These are phyloP conservation scores for Macroglossus sobrinus DNA, from an alignment of 2,113 vertebrate species.

Conservation along the genomic window DNA sequence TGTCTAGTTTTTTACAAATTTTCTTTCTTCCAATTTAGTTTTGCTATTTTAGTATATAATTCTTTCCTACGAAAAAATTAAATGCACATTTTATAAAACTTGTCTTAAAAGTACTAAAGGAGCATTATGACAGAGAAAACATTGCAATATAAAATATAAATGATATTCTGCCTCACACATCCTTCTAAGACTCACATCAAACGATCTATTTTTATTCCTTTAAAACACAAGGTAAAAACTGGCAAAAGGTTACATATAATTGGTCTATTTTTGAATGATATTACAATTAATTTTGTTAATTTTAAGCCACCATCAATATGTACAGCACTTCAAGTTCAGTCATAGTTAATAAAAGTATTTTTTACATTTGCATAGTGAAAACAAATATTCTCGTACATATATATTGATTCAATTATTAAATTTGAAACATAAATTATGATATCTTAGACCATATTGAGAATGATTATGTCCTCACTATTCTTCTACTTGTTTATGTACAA, in stretches of 20 bases:
- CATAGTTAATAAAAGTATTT: not conserved
- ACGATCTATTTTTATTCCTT: not conserved
- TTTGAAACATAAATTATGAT: not conserved
- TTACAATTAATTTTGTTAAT: not conserved
- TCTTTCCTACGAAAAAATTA: not conserved
- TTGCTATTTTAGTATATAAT: not conserved
- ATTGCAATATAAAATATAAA: not conserved
- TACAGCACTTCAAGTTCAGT: not conserved
- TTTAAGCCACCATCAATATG: not conserved
- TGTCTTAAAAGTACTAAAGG: not conserved
- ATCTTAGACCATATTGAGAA: not conserved
- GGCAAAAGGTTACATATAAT: not conserved
- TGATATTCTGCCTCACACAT: not conserved
- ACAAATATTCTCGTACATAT: not conserved
- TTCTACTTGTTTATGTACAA: not conserved
- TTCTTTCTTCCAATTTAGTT: not conserved
- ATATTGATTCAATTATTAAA: not conserved
- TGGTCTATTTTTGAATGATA: not conserved
- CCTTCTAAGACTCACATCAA: not conserved
- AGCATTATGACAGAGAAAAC: not conserved
- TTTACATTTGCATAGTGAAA: not conserved
- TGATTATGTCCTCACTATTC: not conserved
- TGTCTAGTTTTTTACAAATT: not conserved
- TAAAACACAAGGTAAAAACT: not conserved
- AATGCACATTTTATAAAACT: not conserved